phyloP scores from a whole-genome alignment of 2,888 invertebrate species.

The Fragum whitleyi region DNA sequence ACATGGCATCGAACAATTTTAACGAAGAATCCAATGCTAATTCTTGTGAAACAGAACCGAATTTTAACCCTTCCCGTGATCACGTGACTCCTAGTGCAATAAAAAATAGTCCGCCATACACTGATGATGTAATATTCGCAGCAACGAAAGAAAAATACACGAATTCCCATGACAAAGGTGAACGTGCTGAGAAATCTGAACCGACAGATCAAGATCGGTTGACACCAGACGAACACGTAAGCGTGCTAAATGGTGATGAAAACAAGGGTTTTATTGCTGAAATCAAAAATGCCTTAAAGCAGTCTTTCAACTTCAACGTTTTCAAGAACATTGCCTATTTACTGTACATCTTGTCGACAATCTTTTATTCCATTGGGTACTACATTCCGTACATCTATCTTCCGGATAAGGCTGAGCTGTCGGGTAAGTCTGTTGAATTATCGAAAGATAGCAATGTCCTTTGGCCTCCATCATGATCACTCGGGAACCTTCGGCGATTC shows the following conservation, averaged over 20 bases:
- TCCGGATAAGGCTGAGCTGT: conserved; percentile 88
- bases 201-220: background rate
- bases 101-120: background rate
- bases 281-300: background rate
- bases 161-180: background rate
- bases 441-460: no score
- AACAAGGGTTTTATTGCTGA: background rate
- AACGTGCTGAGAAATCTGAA: background rate
- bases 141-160: background rate
- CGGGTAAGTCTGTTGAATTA: conserved; percentile 66
- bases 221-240: background rate
- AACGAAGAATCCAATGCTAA: background rate
- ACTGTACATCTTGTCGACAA: conserved; percentile 94
- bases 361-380: conserved; percentile 95
- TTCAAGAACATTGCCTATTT: conserved; percentile 89
- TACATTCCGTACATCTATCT: conserved; percentile 96
- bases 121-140: background rate
- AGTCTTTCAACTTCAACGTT: conserved; percentile 17
- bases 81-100: background rate
- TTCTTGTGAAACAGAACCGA: background rate
- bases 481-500: no score
- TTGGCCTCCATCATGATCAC: no score
- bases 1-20: background rate
- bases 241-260: background rate
- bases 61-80: background rate